Percentiles rank a stretch among this genome's conserved stretches.
Conservation (phyloP, 2,888 invertebrate genomes). For the Sminthurinus aureus region DNA sequence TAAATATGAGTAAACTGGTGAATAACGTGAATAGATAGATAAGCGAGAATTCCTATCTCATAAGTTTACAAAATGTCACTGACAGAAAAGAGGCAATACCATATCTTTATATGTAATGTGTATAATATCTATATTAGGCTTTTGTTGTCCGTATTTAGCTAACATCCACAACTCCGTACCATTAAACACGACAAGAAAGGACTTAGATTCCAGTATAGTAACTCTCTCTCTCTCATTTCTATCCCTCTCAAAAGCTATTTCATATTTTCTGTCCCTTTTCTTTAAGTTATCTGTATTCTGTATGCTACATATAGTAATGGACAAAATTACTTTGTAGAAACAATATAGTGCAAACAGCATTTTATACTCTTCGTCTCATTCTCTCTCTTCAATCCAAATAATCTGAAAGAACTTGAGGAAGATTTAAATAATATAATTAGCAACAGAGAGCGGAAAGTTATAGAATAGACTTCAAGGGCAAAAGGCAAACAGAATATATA, state of each 20-base stretch:
- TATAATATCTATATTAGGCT: background rate
- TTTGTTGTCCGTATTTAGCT: background rate
- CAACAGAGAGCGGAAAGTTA: too few species aligned
- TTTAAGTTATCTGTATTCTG: too few species aligned
- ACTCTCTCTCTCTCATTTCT: conserved; percentile 18
- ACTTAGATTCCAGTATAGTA: background rate
- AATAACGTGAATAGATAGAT: background rate
- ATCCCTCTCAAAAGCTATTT: background rate
- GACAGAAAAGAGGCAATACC: conserved; percentile 1
- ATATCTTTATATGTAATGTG: conserved; percentile 29
- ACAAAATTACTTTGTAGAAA: too few species aligned
- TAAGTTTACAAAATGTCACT: conserved; percentile 23
- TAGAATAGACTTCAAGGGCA: too few species aligned
- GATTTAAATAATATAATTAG: too few species aligned
- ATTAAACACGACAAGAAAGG: background rate
- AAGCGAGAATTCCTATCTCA: background rate
- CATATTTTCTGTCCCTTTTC: background rate
- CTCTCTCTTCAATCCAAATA: too few species aligned
- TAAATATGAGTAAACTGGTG: background rate
- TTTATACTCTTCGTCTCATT: too few species aligned
- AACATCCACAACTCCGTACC: background rate
- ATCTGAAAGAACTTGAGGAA: too few species aligned
- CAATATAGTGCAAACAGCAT: too few species aligned
- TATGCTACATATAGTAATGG: too few species aligned
- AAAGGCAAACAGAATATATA: too few species aligned